Evolutionary conservation across 2,113 vertebrate species (phyloP), one percentile per base, ranked within the genome.

Genomic region (Aphelocoma coerulescens): DNA sequence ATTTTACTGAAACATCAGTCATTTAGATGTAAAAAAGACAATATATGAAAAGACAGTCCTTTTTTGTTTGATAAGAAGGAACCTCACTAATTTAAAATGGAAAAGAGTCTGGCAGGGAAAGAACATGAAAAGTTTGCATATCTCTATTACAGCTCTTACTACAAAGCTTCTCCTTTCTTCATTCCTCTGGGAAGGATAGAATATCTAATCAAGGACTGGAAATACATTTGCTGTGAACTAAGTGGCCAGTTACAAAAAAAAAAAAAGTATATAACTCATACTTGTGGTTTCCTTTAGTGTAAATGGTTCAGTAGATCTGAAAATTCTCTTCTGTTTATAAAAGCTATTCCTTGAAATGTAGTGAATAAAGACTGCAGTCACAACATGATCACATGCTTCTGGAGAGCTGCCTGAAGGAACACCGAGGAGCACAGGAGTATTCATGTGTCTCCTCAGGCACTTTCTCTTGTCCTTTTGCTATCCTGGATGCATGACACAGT

Each of bases 351-450:
- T 79, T 71, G 58, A 75, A 85, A 59, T 24, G 33, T 6, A 83
- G 22, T 28, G 48, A 78, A 76, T 43, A 63, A 68, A 14, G 26
- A 62, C 1, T 81, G 28, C 18, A 41, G 43, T 39, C 72, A 67
- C 1, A 1, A 16, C 2, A 3, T 11, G 32, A 44, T 23, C 1
- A 0, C 3, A 20, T 16, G 11, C 30, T 49, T 85, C 71, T 92
- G 68, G 51, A 69, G 11, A 78, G 26, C 35, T 80, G 55, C 55
- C 87, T 85, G 84, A 81, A 87, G 69, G 65, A 90, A 16, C 4
- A 22, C 35, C 0, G 0, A 89, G 52, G 48, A 52, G 41, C 57
- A 57, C 35, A 63, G 21, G 9, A 44, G 27, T 9, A 19, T 20
- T 78, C 35, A 7, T 11, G 18, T 39, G 33, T 55, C 39, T 92